These are phyloP conservation scores for Graphium colonna DNA, from an alignment of 2,888 invertebrate species.

Conservation along the genomic window DNA sequence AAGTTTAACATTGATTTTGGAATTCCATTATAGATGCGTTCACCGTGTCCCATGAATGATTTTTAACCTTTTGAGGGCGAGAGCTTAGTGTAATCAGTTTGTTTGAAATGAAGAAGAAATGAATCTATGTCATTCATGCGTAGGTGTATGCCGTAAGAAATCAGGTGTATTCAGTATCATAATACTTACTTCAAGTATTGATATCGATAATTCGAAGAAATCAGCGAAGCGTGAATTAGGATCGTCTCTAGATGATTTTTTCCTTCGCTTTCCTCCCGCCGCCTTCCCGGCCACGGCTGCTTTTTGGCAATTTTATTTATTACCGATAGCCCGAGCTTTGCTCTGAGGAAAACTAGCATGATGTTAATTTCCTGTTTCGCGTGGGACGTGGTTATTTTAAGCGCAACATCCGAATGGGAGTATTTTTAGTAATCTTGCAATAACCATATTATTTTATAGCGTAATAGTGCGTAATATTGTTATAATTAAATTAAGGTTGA, in stretches of 20 bases:
- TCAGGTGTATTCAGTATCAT: not conserved
- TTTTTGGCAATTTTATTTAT: constrained; percentile 75
- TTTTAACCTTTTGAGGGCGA: too few species aligned
- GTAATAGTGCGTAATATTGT: too few species aligned
- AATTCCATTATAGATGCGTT: too few species aligned
- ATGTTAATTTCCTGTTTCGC: constrained; percentile 72
- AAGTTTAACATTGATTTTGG: too few species aligned
- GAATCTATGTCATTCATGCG: too few species aligned
- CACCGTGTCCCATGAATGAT: too few species aligned
- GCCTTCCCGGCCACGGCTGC: constrained; percentile 40
- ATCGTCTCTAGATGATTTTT: constrained; percentile 51
- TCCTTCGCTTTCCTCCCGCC: constrained; percentile 56
- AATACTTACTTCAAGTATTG: not conserved
- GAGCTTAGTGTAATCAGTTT: too few species aligned
- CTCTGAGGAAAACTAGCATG: constrained; percentile 63
- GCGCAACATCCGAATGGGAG: constrained; percentile 7
- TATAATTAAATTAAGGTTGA: too few species aligned
- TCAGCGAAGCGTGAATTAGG: constrained; percentile 25
- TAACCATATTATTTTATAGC: too few species aligned
- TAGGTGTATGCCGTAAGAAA: too few species aligned
- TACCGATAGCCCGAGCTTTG: constrained; percentile 56
- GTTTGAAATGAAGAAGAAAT: too few species aligned
- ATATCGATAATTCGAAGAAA: constrained; percentile 23
- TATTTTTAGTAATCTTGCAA: not conserved
- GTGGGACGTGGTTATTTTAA: constrained; percentile 15